Evolutionary conservation across 1,140 invertebrate genomes (phyloP), one percentile per base, ranked within the genome.

Genomic region (Heliothis subflexa): DNA sequence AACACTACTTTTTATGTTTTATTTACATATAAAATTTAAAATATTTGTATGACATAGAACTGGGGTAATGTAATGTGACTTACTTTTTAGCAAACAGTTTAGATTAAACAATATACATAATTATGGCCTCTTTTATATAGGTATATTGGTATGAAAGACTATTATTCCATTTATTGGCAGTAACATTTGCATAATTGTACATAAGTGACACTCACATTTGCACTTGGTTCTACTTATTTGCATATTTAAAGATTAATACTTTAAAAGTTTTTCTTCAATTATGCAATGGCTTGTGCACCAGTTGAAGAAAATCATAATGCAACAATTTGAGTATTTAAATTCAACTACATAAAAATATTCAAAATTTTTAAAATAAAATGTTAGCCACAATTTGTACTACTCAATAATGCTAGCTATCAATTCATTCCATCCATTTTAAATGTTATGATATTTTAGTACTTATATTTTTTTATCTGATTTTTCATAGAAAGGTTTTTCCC

Each of bases 391-490:
- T 40, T 40, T 33, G 10, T 66, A 12, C 5, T 47, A 33, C 3
- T 7, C 33, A 33, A 33, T 33, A 33, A 2, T 49, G 28, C 40
- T 45, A 66, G 16, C 33, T 47, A 71, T 54, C 25, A 71, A 71
- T 52, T 49, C 66, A 71, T 71, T 71, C 66, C 66, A 71, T 71
- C 66, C 50, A 71, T 71, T 52, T 71, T n/a, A n/a, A 54, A 57
- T 47, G 10, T 66, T 47, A 7, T 66, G 2, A 16, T 33, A 33
- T 33, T 66, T 66, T 47, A 62, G 59, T 33, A 40, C 28, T n/a
- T 33, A 33, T 33, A 33, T 33, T 3, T 33, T 33, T 33, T 33
- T 33, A 33, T 33, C 33, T 33, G 33, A 33, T 33, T 5, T 33
- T 33, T 33, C 7, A 33, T 33, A 5, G 33, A 33, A 3, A 33